These are phyloP conservation scores for Diadumene lineata DNA, from an alignment of 92 coral and sea anemone species.

Conservation along the genomic window DNA sequence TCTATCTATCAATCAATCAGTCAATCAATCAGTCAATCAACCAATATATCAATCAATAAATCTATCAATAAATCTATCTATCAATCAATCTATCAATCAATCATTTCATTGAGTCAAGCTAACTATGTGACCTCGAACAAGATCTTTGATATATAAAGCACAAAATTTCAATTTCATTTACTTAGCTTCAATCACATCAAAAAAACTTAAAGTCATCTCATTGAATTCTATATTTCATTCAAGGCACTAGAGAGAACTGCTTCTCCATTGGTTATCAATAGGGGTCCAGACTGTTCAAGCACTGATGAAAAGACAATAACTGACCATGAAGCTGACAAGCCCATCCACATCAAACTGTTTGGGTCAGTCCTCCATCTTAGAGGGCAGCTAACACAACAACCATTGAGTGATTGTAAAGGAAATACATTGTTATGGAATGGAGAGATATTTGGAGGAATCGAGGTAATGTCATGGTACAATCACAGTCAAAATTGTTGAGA, in stretches of 20 bases:
- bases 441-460: slow-evolving; percentile 89
- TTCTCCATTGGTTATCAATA: slow-evolving; percentile 57
- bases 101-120: no score
- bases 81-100: no score
- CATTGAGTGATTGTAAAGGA: slow-evolving; percentile 63
- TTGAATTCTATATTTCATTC: background rate
- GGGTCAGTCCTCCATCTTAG: slow-evolving; percentile 87
- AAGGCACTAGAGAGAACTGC: slow-evolving; percentile 51
- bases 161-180: no score
- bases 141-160: no score
- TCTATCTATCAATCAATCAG: no score
- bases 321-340: background rate
- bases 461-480: no score
- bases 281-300: slow-evolving; percentile 82
- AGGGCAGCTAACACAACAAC: slow-evolving; percentile 83
- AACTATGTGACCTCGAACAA: no score
- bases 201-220: background rate
- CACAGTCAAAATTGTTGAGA: no score
- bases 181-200: background rate
- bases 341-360: slow-evolving; percentile 33
- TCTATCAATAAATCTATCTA: no score
- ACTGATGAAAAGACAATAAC: slow-evolving; percentile 8
- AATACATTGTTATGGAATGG: slow-evolving; percentile 95
- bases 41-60: no score
- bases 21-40: no score